Percentiles rank a stretch among this genome's conserved stretches.
Evolutionary conservation across 1,140 invertebrate species (phyloP).

Genomic region (Panagrolaimus sp.): DNA sequence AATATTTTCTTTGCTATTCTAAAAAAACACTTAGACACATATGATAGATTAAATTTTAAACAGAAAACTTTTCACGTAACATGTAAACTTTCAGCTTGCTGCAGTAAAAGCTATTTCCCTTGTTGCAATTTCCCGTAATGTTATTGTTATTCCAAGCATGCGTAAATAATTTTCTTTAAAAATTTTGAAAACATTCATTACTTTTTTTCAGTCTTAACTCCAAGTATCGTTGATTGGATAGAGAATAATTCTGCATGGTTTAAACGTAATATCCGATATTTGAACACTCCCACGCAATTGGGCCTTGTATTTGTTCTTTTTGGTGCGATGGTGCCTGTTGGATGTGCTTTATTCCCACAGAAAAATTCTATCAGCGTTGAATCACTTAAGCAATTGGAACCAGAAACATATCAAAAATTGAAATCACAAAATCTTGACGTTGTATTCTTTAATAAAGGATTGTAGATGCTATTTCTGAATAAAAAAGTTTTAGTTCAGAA

Average conservation of each 20-base stretch:
- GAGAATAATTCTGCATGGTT: neutral
- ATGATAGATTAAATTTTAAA: too few relatives aligned
- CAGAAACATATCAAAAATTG: neutral
- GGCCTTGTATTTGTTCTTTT: constrained; percentile 12
- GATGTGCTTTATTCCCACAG: constrained; percentile 11
- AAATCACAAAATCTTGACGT: neutral
- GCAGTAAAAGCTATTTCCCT: constrained; percentile 61
- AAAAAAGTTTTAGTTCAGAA: neutral
- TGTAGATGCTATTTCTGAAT: neutral
- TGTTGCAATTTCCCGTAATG: constrained; percentile 76
- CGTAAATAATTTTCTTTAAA: constrained; percentile 34
- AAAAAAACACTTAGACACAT: too few relatives aligned
- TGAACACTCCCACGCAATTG: neutral
- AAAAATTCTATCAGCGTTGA: constrained; percentile 2
- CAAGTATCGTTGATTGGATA: constrained; percentile 31
- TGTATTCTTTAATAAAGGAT: constrained; percentile 14
- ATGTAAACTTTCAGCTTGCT: neutral
- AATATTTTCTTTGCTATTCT: too few relatives aligned
- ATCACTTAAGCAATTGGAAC: constrained; percentile 6
- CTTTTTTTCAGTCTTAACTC: constrained; percentile 38
- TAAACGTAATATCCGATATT: neutral
- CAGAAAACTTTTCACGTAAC: too few relatives aligned
- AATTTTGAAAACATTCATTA: constrained; percentile 1
- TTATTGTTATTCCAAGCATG: constrained; percentile 84
- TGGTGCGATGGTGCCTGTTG: constrained; percentile 12